Base-by-base conservation (phyloP, 2,888 invertebrate genomes). In the Drosophila hawaiiensis region DNA sequence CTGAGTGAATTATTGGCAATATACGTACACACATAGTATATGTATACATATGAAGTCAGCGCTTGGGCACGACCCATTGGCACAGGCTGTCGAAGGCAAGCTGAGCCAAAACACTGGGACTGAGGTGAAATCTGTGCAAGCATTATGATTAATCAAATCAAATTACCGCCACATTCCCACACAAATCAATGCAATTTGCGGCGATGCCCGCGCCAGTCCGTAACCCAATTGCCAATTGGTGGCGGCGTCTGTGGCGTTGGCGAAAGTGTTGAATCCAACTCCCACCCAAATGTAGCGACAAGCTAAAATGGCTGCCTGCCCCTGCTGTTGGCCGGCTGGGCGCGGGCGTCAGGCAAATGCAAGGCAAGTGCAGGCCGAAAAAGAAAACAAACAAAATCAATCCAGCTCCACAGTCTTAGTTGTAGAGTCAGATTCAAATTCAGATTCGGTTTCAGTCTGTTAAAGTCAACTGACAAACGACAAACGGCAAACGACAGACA, bases 261-360 rank as follows among this genome's bases (percentile, higher is more conserved):
- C 89, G 90, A 88, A 88, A 88, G 88, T 88, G 88, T 90, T 90
- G 89, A 83, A 77, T 78, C 68, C 80, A 62, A 89, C 90, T 86
- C 88, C 90, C 88, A 88, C 88, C 90, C 80, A 89, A 84, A 90
- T 68, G 68, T 66, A 68, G 64, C 58, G 54, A 78, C 73, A 80
- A 55, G 49, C 75, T 68, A 71, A 80, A 82, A 83, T 90, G 85
- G 79, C 84, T 83, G 73, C 63, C 83, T 22, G 64, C 78, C 82
- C 65, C 63, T 62, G 39, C 37, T 19, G 35, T 62, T 60, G 56
- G 49, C 31, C 52, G 49, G 5, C 58, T 79, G 74, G 84, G 83
- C 80, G 78, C 75, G 73, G 76, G 80, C 72, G 60, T 70, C 49
- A 68, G 56, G 55, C 73, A 64, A 75, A 83, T 82, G 82, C 88